Evolutionary conservation across 2,113 vertebrate genomes (phyloP), one percentile per base, ranked within the genome.

Genomic region (Phyllopteryx taeniolatus): DNA sequence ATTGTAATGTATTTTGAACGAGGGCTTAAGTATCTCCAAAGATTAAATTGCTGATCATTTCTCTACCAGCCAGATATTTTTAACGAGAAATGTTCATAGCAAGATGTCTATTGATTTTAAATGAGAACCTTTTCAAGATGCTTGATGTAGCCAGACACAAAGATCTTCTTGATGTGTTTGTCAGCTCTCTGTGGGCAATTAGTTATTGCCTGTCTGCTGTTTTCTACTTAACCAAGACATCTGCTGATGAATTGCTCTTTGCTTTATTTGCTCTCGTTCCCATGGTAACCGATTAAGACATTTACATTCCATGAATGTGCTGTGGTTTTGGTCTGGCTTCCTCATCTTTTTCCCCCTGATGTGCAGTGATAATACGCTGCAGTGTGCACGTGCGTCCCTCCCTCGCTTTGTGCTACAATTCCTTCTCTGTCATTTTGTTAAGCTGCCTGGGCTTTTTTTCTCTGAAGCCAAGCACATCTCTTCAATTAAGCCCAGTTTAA

Each of bases 381-480:
- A 72, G 44, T 77, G 2, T 19, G 47, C 46, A 51, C 64, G 72
- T 33, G 7, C 68, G 46, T 65, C 57, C 13, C 22, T 33, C 44
- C 61, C 62, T 19, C 49, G 10, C 43, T 53, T 57, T 71, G 53
- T 68, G 67, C 43, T 22, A 8, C 43, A 4, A 54, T 73, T 71
- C 65, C 61, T 22, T 62, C 63, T 59, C 17, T 57, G 69, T 71
- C 46, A 68, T 53, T 71, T 63, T 75, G 53, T 79, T 44, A 73
- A 77, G 72, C 79, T 82, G 83, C 76, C 86, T 88, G 73, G 5
- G 71, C 70, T 81, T 62, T 73, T 74, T 66, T 39, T 42, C 10
- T 15, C 22, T 39, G 42, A 82, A 79, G 75, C 71, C 72, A 60
- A 67, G 68, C 75, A 2, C 68, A 4, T 64, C 68, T 65, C 57